phyloP scores from a whole-genome alignment of 1,140 invertebrate genomes.

The Wasmannia auropunctata region DNA sequence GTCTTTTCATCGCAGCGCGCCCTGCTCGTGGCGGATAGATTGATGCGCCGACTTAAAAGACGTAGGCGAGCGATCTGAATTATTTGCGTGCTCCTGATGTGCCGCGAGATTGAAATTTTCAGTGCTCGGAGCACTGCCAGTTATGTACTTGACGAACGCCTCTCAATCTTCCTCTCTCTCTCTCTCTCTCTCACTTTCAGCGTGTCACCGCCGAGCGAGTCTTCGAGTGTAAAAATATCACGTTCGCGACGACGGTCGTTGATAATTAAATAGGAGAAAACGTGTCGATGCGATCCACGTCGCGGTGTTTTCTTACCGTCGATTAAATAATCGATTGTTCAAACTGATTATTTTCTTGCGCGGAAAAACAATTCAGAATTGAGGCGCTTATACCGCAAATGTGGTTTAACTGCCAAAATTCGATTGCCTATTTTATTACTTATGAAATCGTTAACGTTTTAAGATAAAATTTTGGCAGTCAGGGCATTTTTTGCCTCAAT shows the following conservation, averaged over 20 bases:
- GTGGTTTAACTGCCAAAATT: too few species aligned
- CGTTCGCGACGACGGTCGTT: background rate
- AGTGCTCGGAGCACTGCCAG: conserved; percentile 60
- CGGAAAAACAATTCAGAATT: background rate
- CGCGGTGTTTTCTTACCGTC: background rate
- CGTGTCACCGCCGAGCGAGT: conserved; percentile 33
- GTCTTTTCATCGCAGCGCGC: conserved; percentile 80
- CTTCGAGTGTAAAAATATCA: conserved; percentile 59
- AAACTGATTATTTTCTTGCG: background rate
- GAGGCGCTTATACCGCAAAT: too few species aligned
- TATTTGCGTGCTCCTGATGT: conserved; percentile 67
- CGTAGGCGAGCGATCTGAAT: conserved; percentile 76
- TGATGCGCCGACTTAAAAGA: conserved; percentile 78
- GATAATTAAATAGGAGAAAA: background rate
- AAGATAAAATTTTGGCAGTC: too few species aligned
- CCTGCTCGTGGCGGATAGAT: conserved; percentile 74
- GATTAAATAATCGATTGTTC: background rate
- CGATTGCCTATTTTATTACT: too few species aligned
- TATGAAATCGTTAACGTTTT: too few species aligned
- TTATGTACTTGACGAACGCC: conserved; percentile 40
- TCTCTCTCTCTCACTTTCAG: background rate
- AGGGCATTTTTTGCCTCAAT: too few species aligned
- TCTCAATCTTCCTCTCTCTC: background rate
- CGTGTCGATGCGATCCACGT: background rate
- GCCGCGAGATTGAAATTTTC: conserved; percentile 70